Conservation (phyloP, 2,113 vertebrate species). For the Colistium nudipinnis region DNA sequence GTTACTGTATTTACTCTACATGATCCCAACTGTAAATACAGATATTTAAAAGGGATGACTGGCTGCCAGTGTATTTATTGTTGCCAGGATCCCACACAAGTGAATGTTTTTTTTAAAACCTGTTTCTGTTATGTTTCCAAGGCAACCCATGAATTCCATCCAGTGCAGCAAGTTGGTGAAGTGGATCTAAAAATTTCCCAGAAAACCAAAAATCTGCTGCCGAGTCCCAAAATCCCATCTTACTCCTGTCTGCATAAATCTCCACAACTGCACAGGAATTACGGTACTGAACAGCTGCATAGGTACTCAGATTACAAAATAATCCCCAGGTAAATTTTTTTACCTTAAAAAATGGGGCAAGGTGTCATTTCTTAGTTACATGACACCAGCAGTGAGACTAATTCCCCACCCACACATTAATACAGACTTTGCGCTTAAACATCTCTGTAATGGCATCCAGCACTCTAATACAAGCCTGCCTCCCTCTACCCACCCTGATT, state of each 20-base stretch:
- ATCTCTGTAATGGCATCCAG: conserved; percentile 59
- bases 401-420: conserved; percentile 74
- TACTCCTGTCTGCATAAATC: conserved; percentile 73
- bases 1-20: conserved; percentile 49
- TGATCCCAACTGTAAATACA: conserved; percentile 66
- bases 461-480: conserved; percentile 59
- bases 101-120: conserved; percentile 70
- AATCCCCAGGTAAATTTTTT: conserved; percentile 81
- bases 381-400: conserved; percentile 71
- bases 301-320: conserved; percentile 82
- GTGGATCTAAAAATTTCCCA: conserved; percentile 63
- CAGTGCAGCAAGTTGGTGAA: conserved; percentile 51
- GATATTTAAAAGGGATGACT: conserved; percentile 61
- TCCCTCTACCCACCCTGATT: conserved; percentile 42
- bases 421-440: conserved; percentile 58
- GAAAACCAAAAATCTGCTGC: conserved; percentile 57
- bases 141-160: conserved; percentile 72
- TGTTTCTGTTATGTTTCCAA: conserved; percentile 79
- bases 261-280: conserved; percentile 70
- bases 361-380: conserved; percentile 68
- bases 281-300: conserved; percentile 67
- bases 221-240: conserved; percentile 64
- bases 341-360: conserved; percentile 72
- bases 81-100: conserved; percentile 58
- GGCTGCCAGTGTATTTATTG: conserved; percentile 48